phyloP scores from a whole-genome alignment of 1,140 invertebrate genomes.

The Bemisia tabaci region DNA sequence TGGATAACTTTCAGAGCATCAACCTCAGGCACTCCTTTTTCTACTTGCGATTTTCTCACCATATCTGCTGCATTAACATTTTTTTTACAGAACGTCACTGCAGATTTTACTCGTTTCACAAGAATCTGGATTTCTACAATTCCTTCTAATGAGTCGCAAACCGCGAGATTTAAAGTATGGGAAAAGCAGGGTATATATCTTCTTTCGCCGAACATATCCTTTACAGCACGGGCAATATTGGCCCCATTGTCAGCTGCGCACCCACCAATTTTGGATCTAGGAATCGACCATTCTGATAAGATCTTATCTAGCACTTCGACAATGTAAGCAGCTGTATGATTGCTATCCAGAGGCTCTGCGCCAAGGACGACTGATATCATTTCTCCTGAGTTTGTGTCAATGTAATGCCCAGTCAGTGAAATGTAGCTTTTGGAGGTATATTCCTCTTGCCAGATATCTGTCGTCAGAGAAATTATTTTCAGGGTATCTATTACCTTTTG shows the following conservation, averaged over 20 bases:
- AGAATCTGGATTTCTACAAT: conserved; percentile 11
- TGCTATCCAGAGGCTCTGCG: conserved; percentile 2
- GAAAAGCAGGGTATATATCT: conserved; percentile 31
- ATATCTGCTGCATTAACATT: conserved; percentile 27
- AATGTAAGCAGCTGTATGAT: conserved; percentile 21
- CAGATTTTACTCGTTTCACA: conserved; percentile 24
- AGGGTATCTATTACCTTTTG: conserved; percentile 18
- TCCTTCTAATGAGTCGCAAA: conserved; percentile 19
- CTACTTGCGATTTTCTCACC: conserved; percentile 18
- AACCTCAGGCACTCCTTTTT: conserved; percentile 7
- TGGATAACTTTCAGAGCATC: conserved; percentile 20
- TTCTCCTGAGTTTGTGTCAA: conserved; percentile 17
- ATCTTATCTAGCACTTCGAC: conserved; percentile 14
- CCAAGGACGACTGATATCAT: conserved; percentile 12
- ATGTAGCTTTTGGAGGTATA: conserved; percentile 15
- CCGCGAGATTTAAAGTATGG: conserved; percentile 32
- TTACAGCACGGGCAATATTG: conserved; percentile 29
- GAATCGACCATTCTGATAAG: conserved; percentile 28
- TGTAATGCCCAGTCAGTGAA: conserved; percentile 21
- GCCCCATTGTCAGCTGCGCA: conserved; percentile 31
- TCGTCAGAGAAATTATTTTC: conserved; percentile 21
- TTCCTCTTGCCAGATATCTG: conserved; percentile 25
- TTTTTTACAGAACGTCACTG: conserved; percentile 30
- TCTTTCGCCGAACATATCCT: conserved; percentile 25
- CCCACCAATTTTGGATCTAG: conserved; percentile 27